These are phyloP conservation scores for Anguilla megastoma DNA, from an alignment of 2,797 vertebrate genomes.

Conservation along the genomic window DNA sequence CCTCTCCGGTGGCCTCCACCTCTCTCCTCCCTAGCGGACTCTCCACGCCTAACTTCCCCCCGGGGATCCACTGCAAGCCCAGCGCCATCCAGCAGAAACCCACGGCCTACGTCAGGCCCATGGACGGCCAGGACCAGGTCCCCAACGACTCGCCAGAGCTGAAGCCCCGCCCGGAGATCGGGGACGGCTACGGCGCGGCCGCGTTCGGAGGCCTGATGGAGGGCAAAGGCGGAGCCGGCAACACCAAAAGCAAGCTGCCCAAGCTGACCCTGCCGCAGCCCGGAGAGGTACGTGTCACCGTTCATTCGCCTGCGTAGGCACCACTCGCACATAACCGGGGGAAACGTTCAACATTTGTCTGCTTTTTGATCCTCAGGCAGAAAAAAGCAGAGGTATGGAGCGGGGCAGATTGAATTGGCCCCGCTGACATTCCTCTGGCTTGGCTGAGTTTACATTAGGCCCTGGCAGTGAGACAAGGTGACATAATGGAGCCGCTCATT, in stretches of 20 bases:
- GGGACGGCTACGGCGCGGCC: constrained; percentile 84
- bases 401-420: constrained; percentile 31
- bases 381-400: neutral
- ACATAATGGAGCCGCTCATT: constrained; percentile 48
- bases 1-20: constrained; percentile 88
- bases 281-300: constrained; percentile 83
- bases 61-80: constrained; percentile 82
- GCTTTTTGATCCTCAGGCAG: neutral
- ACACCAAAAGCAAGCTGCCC: constrained; percentile 88
- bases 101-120: constrained; percentile 88
- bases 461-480: constrained; percentile 44
- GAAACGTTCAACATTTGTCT: neutral
- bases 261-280: constrained; percentile 89
- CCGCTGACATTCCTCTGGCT: constrained; percentile 37
- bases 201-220: constrained; percentile 80
- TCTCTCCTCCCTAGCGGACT: constrained; percentile 83
- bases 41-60: constrained; percentile 81
- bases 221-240: constrained; percentile 75
- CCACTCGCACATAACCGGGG: neutral
- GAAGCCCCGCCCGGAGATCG: constrained; percentile 81
- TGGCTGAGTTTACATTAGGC: constrained; percentile 44
- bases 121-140: constrained; percentile 92
- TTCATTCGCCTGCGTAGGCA: neutral
- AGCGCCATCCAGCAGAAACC: constrained; percentile 87
- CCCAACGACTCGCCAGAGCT: constrained; percentile 87